These are phyloP conservation scores for Priocnemis perturbator DNA, from an alignment of 2,888 invertebrate species.

Conservation along the genomic window DNA sequence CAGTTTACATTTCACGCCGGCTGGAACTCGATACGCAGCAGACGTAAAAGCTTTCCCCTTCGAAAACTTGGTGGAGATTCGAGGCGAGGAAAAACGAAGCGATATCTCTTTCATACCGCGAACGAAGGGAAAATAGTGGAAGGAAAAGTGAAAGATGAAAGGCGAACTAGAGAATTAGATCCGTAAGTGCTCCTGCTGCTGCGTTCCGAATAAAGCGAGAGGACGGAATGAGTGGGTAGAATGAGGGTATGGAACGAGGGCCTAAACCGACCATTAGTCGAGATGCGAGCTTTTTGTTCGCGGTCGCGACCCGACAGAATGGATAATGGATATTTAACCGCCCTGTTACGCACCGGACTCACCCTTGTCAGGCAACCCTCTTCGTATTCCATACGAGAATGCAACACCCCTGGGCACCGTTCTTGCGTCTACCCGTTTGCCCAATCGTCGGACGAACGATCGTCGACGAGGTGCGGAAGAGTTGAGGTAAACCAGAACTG, in stretches of 20 bases:
- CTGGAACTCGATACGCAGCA: no score
- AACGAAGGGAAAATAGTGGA: background rate
- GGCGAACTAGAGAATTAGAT: background rate
- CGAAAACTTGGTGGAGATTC: no score
- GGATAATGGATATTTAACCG: conserved; percentile 54
- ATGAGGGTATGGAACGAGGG: no score
- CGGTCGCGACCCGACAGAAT: conserved; percentile 39
- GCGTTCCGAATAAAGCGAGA: conserved; percentile 11
- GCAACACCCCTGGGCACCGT: conserved; percentile 3
- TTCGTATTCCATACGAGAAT: conserved; percentile 21
- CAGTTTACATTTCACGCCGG: no score
- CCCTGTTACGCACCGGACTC: conserved; percentile 41
- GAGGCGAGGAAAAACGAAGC: no score
- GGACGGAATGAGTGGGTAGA: conserved; percentile 17
- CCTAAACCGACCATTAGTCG: conserved; percentile 33
- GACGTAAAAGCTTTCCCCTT: no score
- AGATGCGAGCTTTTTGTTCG: conserved; percentile 43
- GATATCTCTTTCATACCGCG: background rate
- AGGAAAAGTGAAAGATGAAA: background rate
- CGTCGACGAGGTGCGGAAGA: background rate
- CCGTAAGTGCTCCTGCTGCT: no score
- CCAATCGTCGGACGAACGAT: conserved; percentile 7
- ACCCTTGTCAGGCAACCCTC: conserved; percentile 34
- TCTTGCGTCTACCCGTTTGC: background rate
- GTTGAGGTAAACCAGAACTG: conserved; percentile 2